Conservation (phyloP, 2,888 invertebrate genomes). For the Cerastis rubricosa region DNA sequence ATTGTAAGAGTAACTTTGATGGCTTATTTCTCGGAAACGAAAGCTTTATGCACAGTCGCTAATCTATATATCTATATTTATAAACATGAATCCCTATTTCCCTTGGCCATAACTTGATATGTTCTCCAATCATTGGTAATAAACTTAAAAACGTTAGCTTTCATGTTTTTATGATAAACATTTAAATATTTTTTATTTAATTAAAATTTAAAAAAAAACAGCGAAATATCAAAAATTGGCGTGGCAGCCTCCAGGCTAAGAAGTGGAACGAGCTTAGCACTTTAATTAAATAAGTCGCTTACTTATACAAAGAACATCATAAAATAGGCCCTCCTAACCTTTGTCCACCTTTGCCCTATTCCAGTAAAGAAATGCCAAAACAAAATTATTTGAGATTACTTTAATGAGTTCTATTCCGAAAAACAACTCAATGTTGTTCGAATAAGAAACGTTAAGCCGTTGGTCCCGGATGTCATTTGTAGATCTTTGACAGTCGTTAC, state of each 20-base stretch:
- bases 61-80: too few species aligned
- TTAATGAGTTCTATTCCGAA: background rate
- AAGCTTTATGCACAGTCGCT: background rate
- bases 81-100: too few species aligned
- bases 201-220: background rate
- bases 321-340: constrained; percentile 11
- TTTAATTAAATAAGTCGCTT: background rate
- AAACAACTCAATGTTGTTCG: background rate
- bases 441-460: too few species aligned
- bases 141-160: too few species aligned
- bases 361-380: background rate
- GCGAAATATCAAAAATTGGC: background rate
- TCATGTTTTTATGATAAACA: too few species aligned
- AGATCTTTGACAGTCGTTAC: too few species aligned
- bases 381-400: background rate
- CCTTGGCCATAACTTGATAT: too few species aligned
- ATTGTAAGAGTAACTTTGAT: background rate
- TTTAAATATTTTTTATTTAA: too few species aligned
- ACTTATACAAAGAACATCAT: background rate
- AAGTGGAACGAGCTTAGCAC: constrained; percentile 3
- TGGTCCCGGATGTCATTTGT: too few species aligned
- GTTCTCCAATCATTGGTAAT: too few species aligned
- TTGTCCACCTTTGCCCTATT: background rate
- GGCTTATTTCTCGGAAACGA: background rate
- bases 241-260: background rate